These are phyloP conservation scores for Mustela erminea DNA, from an alignment of 2,797 vertebrate species.

Conservation along the genomic window DNA sequence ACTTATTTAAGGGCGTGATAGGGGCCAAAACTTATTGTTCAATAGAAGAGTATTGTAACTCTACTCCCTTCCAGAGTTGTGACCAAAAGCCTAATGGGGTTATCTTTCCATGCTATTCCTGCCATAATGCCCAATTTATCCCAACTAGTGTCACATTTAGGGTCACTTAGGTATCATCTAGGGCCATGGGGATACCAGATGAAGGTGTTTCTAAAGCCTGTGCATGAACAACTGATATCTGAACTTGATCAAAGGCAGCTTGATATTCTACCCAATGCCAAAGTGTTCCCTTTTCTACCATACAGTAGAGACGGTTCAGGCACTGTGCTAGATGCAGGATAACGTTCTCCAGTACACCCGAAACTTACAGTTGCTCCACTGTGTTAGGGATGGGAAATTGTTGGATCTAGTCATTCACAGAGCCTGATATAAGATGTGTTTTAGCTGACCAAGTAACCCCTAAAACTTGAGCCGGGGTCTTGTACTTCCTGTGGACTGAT, in stretches of 20 bases:
- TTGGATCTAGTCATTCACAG: not conserved
- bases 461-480: not conserved
- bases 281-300: not conserved
- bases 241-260: not conserved
- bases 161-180: not conserved
- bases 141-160: not conserved
- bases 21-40: not conserved
- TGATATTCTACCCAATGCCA: not conserved
- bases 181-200: not conserved
- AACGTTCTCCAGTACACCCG: not conserved
- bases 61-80: not conserved
- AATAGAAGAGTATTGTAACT: not conserved
- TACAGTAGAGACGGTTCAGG: not conserved
- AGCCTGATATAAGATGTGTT: not conserved
- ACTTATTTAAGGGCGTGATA: not conserved
- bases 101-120: not conserved
- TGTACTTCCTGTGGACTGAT: not conserved
- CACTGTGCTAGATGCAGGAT: not conserved
- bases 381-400: not conserved
- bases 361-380: not conserved
- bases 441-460: not conserved
- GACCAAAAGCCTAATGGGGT: not conserved
- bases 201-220: not conserved
- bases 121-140: not conserved
- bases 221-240: not conserved